phyloP scores from a whole-genome alignment of 2,797 vertebrate genomes.

The Sylvia borin region DNA sequence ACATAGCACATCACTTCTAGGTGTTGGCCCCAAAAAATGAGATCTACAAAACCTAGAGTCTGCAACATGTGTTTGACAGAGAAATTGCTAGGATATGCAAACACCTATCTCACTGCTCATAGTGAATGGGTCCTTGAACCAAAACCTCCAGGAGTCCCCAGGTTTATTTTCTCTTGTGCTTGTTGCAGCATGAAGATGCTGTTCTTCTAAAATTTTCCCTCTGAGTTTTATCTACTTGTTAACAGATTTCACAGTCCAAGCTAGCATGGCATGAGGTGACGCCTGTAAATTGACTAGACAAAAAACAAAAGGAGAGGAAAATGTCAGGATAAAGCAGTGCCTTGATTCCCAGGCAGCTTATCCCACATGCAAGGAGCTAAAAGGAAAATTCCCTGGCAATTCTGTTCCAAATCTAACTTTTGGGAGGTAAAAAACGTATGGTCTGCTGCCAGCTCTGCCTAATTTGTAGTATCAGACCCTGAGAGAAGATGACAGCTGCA shows the following conservation, averaged over 20 bases:
- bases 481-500: constrained; percentile 73
- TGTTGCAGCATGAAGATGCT: neutral
- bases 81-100: neutral
- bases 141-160: neutral
- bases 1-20: neutral
- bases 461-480: constrained; percentile 58
- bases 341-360: neutral
- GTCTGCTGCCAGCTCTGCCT: constrained; percentile 27
- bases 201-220: neutral
- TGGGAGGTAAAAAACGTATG: constrained; percentile 19
- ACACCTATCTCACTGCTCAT: neutral
- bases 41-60: neutral
- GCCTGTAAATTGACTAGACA: neutral
- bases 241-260: neutral
- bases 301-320: neutral
- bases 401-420: constrained; percentile 37
- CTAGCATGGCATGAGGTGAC: neutral
- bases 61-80: neutral
- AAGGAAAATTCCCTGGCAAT: neutral
- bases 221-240: neutral
- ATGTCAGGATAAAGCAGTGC: neutral
- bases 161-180: neutral
- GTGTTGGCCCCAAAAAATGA: neutral
- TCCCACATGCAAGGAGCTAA: neutral
- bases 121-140: neutral